Conservation (phyloP, 2,888 invertebrate genomes). For the Protophormia terraenovae region DNA sequence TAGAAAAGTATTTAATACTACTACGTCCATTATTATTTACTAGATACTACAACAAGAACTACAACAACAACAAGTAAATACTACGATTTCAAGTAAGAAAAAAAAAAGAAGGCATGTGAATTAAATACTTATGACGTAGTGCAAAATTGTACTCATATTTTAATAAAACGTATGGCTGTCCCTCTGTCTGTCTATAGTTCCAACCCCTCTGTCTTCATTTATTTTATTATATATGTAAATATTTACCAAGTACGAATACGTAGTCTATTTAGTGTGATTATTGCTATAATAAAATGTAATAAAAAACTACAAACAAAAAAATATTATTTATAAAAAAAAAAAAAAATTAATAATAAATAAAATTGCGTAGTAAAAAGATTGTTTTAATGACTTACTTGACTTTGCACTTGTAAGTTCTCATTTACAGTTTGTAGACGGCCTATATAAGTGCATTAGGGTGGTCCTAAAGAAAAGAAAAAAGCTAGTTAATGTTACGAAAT, state of each 20-base stretch:
- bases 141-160: neutral
- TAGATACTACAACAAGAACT: neutral
- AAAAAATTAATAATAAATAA: constrained; percentile 23
- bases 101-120: constrained; percentile 6
- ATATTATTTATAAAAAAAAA: constrained; percentile 12
- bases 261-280: neutral
- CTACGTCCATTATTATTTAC: neutral
- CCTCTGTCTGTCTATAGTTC: neutral
- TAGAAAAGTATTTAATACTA: neutral
- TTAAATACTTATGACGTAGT: constrained; percentile 52
- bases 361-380: constrained; percentile 59
- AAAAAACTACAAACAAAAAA: neutral
- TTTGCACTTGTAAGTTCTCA: constrained; percentile 64
- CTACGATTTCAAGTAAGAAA: neutral
- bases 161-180: neutral
- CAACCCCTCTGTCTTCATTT: neutral
- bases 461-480: no score
- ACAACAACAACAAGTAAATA: neutral
- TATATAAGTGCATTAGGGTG: no score
- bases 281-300: neutral
- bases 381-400: constrained; percentile 57
- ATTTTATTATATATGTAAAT: neutral
- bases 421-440: constrained; percentile 14
- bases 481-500: no score
- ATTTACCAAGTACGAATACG: constrained; percentile 3